Base-by-base conservation (phyloP, 1,140 invertebrate species). In the Neodiprion lecontei region DNA sequence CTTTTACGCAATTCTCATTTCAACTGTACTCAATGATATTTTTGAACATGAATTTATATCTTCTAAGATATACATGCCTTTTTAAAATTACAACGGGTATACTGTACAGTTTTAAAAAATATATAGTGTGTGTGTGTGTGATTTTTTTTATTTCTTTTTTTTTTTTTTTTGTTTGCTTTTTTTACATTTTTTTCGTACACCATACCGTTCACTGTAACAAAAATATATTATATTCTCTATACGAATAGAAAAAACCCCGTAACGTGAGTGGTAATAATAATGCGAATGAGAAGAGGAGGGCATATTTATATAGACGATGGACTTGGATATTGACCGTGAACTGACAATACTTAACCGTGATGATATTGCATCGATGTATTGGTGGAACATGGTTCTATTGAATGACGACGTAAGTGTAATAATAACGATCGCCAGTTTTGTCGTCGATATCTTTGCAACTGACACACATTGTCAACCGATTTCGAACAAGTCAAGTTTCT, bases 101-200 rank as follows among this genome's bases (percentile, higher is more conserved):
- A 61, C 53, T 61, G 53, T 61, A 61, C 53, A 61, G 53, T 61
- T 5, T 61, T 61, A 61, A 61, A 61, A 61, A 61, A 40, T 40
- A 14, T 14, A 69, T 69, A 69, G 14, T 17, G 69, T 53, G 48
- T 74, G 70, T 70, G n/a, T 66, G 50, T 66, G 50, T 73, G 61
- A 65, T 65, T 69, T 23, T 12, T 5, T 21, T 69, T 69, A 8
- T 11, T 69, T 17, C 11, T 21, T 23, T 14, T 69, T 69, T 69
- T 69, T 12, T 69, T 65, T 65, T 65, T 65, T 65, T 65, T 65
- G 12, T 65, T 61, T 61, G 53, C 61, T 14, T 14, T 65, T 65
- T 65, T 65, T 65, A 7, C 53, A 61, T n/a, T 21, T 21, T 40
- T 40, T 40, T 65, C 61, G 61, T 21, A 65, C 61, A 14, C 61